Percentiles rank a stretch among this genome's conserved stretches.
These are phyloP conservation scores for Brachystomella parvula DNA, from an alignment of 1,140 invertebrate genomes.

Conservation along the genomic window DNA sequence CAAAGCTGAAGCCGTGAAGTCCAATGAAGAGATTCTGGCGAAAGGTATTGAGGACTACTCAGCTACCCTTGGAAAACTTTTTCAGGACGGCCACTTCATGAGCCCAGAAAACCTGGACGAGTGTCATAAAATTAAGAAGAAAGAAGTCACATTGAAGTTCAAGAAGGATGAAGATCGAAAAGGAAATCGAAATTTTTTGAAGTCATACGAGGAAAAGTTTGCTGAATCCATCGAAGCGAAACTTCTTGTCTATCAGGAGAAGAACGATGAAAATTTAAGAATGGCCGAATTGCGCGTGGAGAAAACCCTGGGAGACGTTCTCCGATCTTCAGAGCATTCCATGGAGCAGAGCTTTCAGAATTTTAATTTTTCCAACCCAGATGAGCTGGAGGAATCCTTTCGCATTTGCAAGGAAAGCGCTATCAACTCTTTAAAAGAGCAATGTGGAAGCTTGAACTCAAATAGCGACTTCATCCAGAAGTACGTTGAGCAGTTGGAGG, in stretches of 20 bases:
- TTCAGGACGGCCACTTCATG: no score
- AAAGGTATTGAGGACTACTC: no score
- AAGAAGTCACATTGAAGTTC: no score
- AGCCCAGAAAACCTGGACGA: no score
- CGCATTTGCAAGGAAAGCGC: neutral
- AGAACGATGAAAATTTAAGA: neutral
- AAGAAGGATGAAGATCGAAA: no score
- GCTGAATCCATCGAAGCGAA: neutral
- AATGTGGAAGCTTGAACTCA: no score
- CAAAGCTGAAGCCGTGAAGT: no score
- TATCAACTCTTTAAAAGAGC: neutral
- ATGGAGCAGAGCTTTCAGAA: neutral
- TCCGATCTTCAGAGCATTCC: neutral
- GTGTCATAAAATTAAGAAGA: no score
- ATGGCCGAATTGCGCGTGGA: neutral
- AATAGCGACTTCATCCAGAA: conserved; percentile 2
- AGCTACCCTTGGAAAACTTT: no score
- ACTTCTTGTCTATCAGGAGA: neutral
- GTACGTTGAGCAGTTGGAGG: neutral
- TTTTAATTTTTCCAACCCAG: neutral
- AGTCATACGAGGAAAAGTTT: no score
- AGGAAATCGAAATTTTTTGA: no score
- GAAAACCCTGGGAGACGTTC: neutral
- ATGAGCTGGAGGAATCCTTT: neutral
- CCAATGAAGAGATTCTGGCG: no score